phyloP scores from a whole-genome alignment of 2,113 vertebrate species.

The Azemiops feae region DNA sequence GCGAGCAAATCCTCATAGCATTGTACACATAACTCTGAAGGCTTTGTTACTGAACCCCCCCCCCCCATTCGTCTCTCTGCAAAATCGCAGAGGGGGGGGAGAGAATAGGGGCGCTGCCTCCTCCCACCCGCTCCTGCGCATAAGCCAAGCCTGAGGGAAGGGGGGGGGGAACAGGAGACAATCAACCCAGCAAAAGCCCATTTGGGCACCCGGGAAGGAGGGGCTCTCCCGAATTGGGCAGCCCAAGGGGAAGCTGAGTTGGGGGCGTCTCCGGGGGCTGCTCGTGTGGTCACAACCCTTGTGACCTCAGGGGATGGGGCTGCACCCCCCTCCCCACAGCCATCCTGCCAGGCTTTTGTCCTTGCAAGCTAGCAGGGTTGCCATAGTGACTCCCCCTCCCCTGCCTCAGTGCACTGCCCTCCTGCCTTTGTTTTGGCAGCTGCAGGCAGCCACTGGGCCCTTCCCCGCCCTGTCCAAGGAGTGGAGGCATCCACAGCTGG shows the following conservation, averaged over 20 bases:
- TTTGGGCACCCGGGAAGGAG: not conserved
- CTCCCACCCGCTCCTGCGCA: not conserved
- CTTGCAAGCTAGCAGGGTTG: constrained; percentile 25
- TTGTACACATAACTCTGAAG: not conserved
- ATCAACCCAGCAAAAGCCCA: not conserved
- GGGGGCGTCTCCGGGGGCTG: too few species aligned
- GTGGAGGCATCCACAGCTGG: not conserved
- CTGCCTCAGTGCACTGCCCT: constrained; percentile 46
- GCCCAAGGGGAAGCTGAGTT: not conserved
- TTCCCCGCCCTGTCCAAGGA: not conserved
- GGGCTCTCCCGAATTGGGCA: not conserved
- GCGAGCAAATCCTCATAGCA: not conserved
- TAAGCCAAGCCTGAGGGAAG: not conserved
- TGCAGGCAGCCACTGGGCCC: not conserved
- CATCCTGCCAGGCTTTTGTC: not conserved
- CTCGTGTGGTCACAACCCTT: not conserved
- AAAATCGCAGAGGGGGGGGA: not conserved
- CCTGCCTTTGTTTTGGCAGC: constrained; percentile 35
- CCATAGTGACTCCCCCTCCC: constrained; percentile 61
- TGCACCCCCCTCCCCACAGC: not conserved
- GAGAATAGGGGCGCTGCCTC: not conserved
- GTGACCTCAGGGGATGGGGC: not conserved
- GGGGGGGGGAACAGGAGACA: not conserved
- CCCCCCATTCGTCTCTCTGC: not conserved
- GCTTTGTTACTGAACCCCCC: not conserved